Conservation (phyloP, 2,797 vertebrate genomes). For the Sciaenops ocellatus region DNA sequence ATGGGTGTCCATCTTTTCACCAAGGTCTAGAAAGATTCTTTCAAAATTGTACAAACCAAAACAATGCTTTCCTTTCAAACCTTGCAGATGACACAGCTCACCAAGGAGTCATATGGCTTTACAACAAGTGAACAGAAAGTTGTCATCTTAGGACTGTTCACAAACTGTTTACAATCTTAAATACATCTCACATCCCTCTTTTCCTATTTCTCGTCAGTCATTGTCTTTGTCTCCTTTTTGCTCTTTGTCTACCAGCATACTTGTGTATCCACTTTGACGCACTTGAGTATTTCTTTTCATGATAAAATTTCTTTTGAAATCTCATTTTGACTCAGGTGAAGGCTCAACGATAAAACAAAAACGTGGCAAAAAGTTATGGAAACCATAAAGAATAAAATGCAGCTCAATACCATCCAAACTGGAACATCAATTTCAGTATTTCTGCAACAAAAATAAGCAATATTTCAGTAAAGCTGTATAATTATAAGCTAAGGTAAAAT, state of each 20-base stretch:
- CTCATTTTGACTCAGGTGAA: background rate
- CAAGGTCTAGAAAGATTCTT: slow-evolving; percentile 15
- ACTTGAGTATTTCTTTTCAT: background rate
- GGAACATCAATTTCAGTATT: background rate
- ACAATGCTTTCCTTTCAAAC: background rate
- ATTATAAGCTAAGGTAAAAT: background rate
- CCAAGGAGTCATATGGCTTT: background rate
- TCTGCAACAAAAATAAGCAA: background rate
- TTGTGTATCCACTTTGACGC: background rate
- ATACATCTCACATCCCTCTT: background rate
- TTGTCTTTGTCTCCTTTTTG: background rate
- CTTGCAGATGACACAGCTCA: background rate
- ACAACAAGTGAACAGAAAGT: background rate
- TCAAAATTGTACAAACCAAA: slow-evolving; percentile 20
- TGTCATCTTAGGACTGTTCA: background rate
- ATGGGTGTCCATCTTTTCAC: slow-evolving; percentile 10
- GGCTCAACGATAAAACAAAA: slow-evolving; percentile 3
- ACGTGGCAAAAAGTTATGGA: background rate
- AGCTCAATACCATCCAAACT: background rate
- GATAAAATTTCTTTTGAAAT: background rate
- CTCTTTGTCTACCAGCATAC: background rate
- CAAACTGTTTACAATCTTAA: background rate
- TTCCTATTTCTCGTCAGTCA: background rate
- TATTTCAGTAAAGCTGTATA: background rate
- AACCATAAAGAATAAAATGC: background rate